phyloP scores from a whole-genome alignment of 1,140 invertebrate species.

The Saccostrea cuccullata region DNA sequence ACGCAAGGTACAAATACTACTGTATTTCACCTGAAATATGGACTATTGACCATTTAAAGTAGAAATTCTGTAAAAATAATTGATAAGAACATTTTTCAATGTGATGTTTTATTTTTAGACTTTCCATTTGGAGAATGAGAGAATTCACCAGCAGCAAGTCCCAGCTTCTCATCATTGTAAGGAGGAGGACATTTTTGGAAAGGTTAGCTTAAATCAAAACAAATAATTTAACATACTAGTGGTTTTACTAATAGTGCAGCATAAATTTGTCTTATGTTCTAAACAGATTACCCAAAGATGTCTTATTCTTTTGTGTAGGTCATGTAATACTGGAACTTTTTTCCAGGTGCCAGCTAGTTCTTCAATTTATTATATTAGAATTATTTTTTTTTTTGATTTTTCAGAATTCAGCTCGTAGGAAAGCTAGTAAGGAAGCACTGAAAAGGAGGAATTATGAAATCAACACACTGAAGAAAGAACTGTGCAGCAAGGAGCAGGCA shows the following conservation, averaged over 20 bases:
- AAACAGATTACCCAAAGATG: too few relatives aligned
- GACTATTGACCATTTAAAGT: background rate
- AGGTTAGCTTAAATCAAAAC: constrained; percentile 22
- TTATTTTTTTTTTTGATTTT: constrained; percentile 16
- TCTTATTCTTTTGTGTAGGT: too few relatives aligned
- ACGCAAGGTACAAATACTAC: constrained; percentile 70
- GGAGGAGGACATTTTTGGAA: constrained; percentile 55
- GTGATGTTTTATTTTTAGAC: constrained; percentile 62
- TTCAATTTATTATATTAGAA: background rate
- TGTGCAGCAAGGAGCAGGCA: constrained; percentile 70
- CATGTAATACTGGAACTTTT: too few relatives aligned
- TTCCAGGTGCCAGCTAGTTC: background rate
- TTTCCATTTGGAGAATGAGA: constrained; percentile 75
- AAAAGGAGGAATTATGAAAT: constrained; percentile 78
- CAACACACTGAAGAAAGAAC: constrained; percentile 74
- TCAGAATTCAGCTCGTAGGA: constrained; percentile 65
- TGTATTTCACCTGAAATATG: background rate
- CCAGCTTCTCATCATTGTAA: constrained; percentile 59
- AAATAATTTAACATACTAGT: background rate
- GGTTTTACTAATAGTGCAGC: background rate
- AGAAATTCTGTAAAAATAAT: too few relatives aligned
- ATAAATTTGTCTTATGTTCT: too few relatives aligned
- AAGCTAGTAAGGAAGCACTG: constrained; percentile 68
- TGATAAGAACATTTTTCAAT: too few relatives aligned
- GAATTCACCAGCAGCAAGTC: constrained; percentile 54